These are phyloP conservation scores for Lutjanus erythropterus DNA, from an alignment of 2,113 vertebrate species.

Conservation along the genomic window DNA sequence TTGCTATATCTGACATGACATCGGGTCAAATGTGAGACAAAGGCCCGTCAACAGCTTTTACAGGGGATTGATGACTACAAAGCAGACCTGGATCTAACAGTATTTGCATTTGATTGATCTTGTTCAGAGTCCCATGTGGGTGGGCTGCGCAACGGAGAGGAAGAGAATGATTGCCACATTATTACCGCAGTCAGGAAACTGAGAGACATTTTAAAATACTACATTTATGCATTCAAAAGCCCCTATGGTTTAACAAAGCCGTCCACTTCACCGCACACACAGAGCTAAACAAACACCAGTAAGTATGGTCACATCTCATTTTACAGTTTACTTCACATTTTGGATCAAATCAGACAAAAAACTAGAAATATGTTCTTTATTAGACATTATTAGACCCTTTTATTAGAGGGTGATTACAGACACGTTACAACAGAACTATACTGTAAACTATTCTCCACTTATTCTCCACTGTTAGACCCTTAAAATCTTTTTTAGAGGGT, in stretches of 20 bases:
- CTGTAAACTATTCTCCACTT: no score
- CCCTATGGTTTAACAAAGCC: not conserved
- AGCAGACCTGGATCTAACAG: slow-evolving; percentile 43
- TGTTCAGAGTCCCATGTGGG: slow-evolving; percentile 44
- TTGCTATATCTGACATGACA: slow-evolving; percentile 9
- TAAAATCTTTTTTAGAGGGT: no score
- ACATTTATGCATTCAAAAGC: slow-evolving; percentile 16
- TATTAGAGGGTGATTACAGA: no score
- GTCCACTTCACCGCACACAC: not conserved
- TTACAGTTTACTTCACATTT: no score
- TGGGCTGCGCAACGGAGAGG: slow-evolving; percentile 21
- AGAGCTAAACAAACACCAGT: slow-evolving; percentile 10
- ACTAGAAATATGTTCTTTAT: no score
- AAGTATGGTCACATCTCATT: no score
- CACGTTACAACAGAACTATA: no score
- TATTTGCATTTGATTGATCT: slow-evolving; percentile 67
- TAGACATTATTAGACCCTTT: no score
- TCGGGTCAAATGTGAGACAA: slow-evolving; percentile 48
- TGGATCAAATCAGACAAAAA: no score
- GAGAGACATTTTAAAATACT: slow-evolving; percentile 18
- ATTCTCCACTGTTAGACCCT: no score
- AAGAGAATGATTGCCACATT: slow-evolving; percentile 47
- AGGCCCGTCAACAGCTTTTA: slow-evolving; percentile 9
- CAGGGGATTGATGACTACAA: slow-evolving; percentile 37
- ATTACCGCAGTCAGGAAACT: slow-evolving; percentile 46